Percentiles rank a stretch among this genome's conserved stretches.
These are phyloP conservation scores for Zygothrica quintamaculata DNA, from an alignment of 2,888 invertebrate genomes.

Conservation along the genomic window DNA sequence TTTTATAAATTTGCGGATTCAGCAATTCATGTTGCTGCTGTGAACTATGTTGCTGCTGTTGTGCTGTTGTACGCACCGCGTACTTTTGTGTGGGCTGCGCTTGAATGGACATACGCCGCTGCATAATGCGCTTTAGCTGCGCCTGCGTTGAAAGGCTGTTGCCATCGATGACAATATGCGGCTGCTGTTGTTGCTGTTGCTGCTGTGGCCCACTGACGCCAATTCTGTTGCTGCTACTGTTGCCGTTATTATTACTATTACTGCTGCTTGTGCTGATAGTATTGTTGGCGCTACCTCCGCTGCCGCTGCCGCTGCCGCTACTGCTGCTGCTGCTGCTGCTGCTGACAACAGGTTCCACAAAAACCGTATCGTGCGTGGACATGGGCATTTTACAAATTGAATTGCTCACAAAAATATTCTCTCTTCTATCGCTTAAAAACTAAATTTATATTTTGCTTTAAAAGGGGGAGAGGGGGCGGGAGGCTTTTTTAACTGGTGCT, in stretches of 20 bases:
- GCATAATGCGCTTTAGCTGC: slow-evolving; percentile 71
- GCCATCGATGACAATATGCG: slow-evolving; percentile 71
- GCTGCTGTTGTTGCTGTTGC: slow-evolving; percentile 52
- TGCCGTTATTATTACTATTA: not conserved
- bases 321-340: slow-evolving; percentile 48
- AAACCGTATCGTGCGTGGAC: slow-evolving; percentile 72
- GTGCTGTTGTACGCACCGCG: slow-evolving; percentile 66
- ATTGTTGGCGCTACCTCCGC: slow-evolving; percentile 1
- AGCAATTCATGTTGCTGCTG: slow-evolving; percentile 81
- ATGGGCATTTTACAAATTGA: slow-evolving; percentile 61
- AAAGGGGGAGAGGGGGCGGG: slow-evolving; percentile 15
- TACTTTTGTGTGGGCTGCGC: slow-evolving; percentile 57
- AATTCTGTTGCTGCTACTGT: slow-evolving; percentile 21
- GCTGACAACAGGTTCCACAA: slow-evolving; percentile 68
- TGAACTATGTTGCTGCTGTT: slow-evolving; percentile 48
- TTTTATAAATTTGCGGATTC: slow-evolving; percentile 84
- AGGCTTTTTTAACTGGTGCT: slow-evolving; percentile 49
- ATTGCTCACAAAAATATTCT: slow-evolving; percentile 36
- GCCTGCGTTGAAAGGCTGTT: slow-evolving; percentile 67
- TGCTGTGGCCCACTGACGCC: slow-evolving; percentile 38
- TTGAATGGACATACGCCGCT: slow-evolving; percentile 71
- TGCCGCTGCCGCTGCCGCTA: slow-evolving; percentile 32
- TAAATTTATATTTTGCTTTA: slow-evolving; percentile 29
- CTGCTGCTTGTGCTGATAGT: slow-evolving; percentile 5
- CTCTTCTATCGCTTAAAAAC: slow-evolving; percentile 29